Evolutionary conservation across 2,797 vertebrate genomes (phyloP).

Genomic region (Leuciscus waleckii): DNA sequence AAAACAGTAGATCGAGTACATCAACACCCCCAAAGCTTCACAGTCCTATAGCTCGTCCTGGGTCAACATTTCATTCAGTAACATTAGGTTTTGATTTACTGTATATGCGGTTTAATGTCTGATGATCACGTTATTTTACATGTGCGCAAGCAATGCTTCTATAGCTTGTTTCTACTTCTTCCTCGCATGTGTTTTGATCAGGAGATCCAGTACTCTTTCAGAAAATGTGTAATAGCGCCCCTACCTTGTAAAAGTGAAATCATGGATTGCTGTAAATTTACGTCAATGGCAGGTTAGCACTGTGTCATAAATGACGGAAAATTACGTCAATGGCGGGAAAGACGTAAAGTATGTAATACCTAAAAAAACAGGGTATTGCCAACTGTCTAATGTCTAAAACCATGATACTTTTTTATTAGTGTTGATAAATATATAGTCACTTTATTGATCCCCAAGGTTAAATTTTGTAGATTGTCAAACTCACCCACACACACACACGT

Average conservation of each 20-base stretch:
- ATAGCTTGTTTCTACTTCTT: neutral
- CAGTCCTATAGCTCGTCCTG: no score
- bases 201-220: neutral
- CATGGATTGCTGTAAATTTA: no score
- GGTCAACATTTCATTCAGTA: no score
- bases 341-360: neutral
- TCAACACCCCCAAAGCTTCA: no score
- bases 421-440: constrained; percentile 12
- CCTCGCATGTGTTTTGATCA: neutral
- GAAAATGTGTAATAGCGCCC: neutral
- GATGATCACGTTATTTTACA: neutral
- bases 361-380: no score
- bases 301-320: no score
- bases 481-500: neutral
- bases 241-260: neutral
- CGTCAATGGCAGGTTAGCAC: no score
- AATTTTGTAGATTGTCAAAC: constrained; percentile 1
- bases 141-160: neutral
- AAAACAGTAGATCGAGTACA: no score
- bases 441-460: constrained; percentile 14
- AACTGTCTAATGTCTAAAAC: neutral
- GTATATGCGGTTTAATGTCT: no score
- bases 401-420: neutral
- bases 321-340: no score
- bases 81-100: no score